A percentile compares a stretch with the other conserved stretches of the same genome.
Evolutionary conservation across 2,888 invertebrate genomes (phyloP).

Genomic region (Urechis unicinctus): DNA sequence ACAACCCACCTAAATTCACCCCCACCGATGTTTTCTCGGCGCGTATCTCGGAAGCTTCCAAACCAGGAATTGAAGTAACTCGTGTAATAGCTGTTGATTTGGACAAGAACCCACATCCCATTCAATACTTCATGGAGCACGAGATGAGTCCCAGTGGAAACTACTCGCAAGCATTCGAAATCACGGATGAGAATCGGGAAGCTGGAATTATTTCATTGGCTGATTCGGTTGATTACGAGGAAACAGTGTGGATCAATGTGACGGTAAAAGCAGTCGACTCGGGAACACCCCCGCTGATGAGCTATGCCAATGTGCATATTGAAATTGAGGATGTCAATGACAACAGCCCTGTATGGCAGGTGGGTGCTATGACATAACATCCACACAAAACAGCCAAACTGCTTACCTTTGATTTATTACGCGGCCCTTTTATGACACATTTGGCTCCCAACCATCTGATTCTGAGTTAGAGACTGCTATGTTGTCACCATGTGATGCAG

Average conservation of each 20-base stretch:
- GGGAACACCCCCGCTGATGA: constrained; percentile 12
- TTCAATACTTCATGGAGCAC: constrained; percentile 12
- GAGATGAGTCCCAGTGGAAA: too few species aligned
- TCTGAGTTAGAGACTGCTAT: too few species aligned
- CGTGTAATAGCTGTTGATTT: constrained; percentile 13
- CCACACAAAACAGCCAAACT: background rate
- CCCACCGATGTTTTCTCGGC: constrained; percentile 7
- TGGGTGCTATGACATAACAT: background rate
- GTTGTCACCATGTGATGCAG: too few species aligned
- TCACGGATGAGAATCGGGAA: constrained; percentile 11
- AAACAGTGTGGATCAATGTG: constrained; percentile 8
- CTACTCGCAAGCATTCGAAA: constrained; percentile 5
- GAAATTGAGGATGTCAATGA: constrained; percentile 36
- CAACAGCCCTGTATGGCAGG: constrained; percentile 34
- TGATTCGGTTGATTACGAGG: constrained; percentile 11
- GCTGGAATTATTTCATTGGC: constrained; percentile 12
- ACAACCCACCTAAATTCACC: constrained; percentile 16
- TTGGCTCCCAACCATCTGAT: background rate
- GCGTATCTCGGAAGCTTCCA: constrained; percentile 14
- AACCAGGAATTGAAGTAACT: constrained; percentile 14
- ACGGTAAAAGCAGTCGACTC: constrained; percentile 12
- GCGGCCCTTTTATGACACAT: background rate
- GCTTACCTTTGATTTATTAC: background rate
- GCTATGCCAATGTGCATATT: constrained; percentile 13
- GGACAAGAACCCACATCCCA: constrained; percentile 7